Percentiles rank a stretch among this genome's conserved stretches.
These are phyloP conservation scores for Allygus modestus DNA, from an alignment of 2,888 invertebrate species.

Conservation along the genomic window DNA sequence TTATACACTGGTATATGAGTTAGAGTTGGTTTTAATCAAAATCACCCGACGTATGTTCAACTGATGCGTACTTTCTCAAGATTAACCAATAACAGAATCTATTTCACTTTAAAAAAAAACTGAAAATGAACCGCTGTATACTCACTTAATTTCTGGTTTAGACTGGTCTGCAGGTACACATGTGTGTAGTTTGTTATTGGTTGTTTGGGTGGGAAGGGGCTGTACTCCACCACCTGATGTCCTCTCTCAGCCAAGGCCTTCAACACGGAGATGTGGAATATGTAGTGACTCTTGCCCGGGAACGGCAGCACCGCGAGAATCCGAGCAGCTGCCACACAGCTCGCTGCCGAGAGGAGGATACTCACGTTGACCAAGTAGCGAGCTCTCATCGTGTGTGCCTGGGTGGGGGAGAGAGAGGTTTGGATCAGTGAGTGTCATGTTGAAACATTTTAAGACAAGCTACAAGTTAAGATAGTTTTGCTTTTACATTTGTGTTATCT, in stretches of 20 bases:
- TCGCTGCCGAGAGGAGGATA: background rate
- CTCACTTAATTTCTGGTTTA: background rate
- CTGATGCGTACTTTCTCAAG: too few relatives aligned
- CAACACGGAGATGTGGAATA: background rate
- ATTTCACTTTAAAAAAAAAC: too few relatives aligned
- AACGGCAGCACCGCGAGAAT: conserved; percentile 31
- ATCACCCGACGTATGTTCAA: too few relatives aligned
- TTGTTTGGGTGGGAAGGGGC: conserved; percentile 32
- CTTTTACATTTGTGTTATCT: too few relatives aligned
- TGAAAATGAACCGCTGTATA: too few relatives aligned
- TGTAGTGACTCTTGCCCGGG: conserved; percentile 37
- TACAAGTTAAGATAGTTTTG: too few relatives aligned
- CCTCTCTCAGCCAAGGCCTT: conserved; percentile 15
- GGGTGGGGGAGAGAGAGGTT: too few relatives aligned
- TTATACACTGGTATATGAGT: too few relatives aligned
- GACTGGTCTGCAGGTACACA: background rate
- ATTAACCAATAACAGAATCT: too few relatives aligned
- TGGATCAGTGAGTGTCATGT: too few relatives aligned
- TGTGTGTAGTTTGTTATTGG: conserved; percentile 41
- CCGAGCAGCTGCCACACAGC: background rate
- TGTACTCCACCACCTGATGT: conserved; percentile 33
- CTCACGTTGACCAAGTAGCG: background rate
- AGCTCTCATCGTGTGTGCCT: background rate
- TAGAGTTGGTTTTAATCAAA: too few relatives aligned
- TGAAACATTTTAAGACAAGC: too few relatives aligned